These are phyloP conservation scores for Hypsopygia costalis DNA, from an alignment of 2,888 invertebrate species.

Conservation along the genomic window DNA sequence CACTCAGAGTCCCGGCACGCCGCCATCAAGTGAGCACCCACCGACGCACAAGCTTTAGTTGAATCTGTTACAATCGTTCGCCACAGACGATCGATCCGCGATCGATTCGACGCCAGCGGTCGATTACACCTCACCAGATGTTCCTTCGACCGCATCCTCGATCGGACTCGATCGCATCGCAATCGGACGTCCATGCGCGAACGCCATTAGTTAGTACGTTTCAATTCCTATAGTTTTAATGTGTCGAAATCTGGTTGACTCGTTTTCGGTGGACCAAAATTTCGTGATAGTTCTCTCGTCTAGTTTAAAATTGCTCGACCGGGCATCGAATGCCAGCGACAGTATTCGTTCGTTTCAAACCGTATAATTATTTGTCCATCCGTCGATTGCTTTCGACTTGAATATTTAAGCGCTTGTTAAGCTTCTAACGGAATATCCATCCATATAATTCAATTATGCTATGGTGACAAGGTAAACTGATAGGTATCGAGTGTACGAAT, in stretches of 20 bases:
- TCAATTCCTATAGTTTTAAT: constrained; percentile 63
- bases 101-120: constrained; percentile 20
- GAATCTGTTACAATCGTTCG: constrained; percentile 31
- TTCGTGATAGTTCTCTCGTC: constrained; percentile 53
- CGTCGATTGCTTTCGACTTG: constrained; percentile 47
- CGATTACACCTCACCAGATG: constrained; percentile 15
- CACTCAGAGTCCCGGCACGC: constrained; percentile 87
- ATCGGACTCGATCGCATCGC: constrained; percentile 6
- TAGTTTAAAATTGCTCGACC: constrained; percentile 36
- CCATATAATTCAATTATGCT: constrained; percentile 79
- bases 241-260: constrained; percentile 47
- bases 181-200: constrained; percentile 11
- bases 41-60: constrained; percentile 33
- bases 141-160: background rate
- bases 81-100: constrained; percentile 22
- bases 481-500: constrained; percentile 65
- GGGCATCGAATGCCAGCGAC: constrained; percentile 57
- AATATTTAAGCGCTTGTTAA: constrained; percentile 64
- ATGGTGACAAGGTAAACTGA: constrained; percentile 77
- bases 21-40: constrained; percentile 65
- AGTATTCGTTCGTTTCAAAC: constrained; percentile 34
- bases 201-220: constrained; percentile 49
- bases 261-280: constrained; percentile 62
- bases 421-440: constrained; percentile 75
- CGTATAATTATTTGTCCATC: constrained; percentile 38